Evolutionary conservation across 2,113 vertebrate genomes (phyloP).

Genomic region (Myiagra hebetior): DNA sequence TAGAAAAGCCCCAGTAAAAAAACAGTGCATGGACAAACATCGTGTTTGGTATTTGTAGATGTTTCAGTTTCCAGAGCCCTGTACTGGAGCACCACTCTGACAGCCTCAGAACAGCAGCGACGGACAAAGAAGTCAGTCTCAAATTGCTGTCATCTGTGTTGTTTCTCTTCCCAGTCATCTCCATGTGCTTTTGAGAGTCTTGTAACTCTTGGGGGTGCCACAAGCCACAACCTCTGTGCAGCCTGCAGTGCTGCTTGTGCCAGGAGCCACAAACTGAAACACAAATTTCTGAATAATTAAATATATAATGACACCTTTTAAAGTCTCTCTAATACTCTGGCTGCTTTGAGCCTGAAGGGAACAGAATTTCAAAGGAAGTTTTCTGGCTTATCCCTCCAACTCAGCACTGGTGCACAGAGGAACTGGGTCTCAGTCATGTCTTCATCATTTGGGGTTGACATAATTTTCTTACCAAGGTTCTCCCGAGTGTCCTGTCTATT

Average conservation of each 20-base stretch:
- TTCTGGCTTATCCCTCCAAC: not conserved
- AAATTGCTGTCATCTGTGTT: not conserved
- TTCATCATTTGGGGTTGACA: not conserved
- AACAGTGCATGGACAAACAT: not conserved
- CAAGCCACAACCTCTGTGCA: not conserved
- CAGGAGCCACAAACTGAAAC: not conserved
- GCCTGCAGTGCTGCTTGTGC: not conserved
- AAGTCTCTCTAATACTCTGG: not conserved
- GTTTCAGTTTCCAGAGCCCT: not conserved
- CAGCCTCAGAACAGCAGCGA: fast-evolving
- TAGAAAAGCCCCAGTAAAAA: not conserved
- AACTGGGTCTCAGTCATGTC: not conserved
- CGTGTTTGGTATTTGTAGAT: not conserved
- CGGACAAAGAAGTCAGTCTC: not conserved
- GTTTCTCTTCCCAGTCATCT: not conserved
- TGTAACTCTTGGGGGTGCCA: not conserved
- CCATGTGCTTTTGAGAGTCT: not conserved
- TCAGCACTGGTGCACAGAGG: not conserved
- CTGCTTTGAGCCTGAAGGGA: conserved; percentile 23
- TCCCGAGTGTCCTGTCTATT: not conserved
- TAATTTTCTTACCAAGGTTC: not conserved
- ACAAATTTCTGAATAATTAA: not conserved
- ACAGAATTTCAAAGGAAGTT: conserved; percentile 25
- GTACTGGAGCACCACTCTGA: not conserved
- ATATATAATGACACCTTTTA: not conserved